phyloP scores from a whole-genome alignment of 2,113 vertebrate genomes.

The Sphaerodactylus townsendi region DNA sequence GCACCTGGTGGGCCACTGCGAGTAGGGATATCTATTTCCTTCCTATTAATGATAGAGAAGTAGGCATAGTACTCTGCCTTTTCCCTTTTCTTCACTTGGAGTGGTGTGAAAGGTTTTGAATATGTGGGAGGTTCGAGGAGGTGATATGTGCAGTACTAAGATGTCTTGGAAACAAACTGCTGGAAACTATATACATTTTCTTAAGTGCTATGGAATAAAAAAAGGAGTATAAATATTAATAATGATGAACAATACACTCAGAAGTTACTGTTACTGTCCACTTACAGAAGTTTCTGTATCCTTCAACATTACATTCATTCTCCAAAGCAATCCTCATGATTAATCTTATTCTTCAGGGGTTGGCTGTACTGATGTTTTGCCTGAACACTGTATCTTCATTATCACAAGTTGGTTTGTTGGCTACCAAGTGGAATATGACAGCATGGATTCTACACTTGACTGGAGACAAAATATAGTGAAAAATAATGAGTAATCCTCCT shows the following conservation, averaged over 20 bases:
- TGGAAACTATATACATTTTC: no score
- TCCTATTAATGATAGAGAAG: no score
- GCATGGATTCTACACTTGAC: constrained; percentile 3
- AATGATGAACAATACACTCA: background rate
- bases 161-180: no score
- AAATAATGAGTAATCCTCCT: background rate
- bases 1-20: no score
- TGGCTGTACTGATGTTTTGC: constrained; percentile 5
- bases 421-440: constrained; percentile 5
- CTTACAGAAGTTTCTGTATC: background rate
- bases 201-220: no score
- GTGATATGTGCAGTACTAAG: no score
- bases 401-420: constrained; percentile 8
- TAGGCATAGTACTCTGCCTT: no score
- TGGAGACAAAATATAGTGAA: constrained; percentile 10
- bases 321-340: background rate
- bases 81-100: no score
- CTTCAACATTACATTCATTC: background rate
- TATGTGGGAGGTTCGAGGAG: no score
- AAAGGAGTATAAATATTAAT: background rate
- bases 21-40: no score
- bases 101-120: no score
- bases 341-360: background rate
- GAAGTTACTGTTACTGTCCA: background rate
- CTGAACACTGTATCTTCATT: constrained; percentile 1